Evolutionary conservation across 1,140 invertebrate genomes (phyloP), one percentile per base, ranked within the genome.

Genomic region (Globodera rostochiensis): DNA sequence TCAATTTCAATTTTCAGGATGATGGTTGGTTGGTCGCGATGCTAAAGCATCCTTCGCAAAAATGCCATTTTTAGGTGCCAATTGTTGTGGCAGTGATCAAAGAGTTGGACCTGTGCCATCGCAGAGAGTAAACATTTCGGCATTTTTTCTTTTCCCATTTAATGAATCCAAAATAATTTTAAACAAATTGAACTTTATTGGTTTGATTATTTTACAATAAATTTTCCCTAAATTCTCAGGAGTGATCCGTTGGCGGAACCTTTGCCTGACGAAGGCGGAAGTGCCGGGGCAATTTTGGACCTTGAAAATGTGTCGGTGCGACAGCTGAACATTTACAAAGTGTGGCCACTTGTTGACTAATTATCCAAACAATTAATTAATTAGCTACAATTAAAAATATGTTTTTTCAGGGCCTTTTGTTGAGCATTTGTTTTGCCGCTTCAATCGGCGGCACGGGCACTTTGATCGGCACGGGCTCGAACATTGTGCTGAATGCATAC

Each of bases 381-480:
- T 50, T 8, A 8, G 6, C 6, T 8, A 50, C 11, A 8, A 50
- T 50, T 50, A 9, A 50, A 50, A 50, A 50, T 50, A 50, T 50
- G 11, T 50, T 50, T 50, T 60, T 60, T 60, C 7, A 19, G 69
- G 87, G 75, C 46, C 64, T 87, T 45, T 93, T 94, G 83, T 87
- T 96, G 78, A 93, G 93, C 8, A 93, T 95, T 46, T 94, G 94
- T 3, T 96, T 95, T 87, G 93, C 95, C 0, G 93, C 95, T 6
- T 93, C 92, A 81, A 90, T 95, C 50, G 95, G 95, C 5, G 95
- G 95, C 6, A 94, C 93, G 69, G 94, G 94, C 0, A 95, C 94
- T 1, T 90, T 97, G 3, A 95, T 95, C 4, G 95, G 95, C 6
- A 95, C 95, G 1, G 94, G 93, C 6, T 95, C 95, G 45, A 97